phyloP scores from a whole-genome alignment of 2,113 vertebrate species.

The Nyctibius bracteatus region DNA sequence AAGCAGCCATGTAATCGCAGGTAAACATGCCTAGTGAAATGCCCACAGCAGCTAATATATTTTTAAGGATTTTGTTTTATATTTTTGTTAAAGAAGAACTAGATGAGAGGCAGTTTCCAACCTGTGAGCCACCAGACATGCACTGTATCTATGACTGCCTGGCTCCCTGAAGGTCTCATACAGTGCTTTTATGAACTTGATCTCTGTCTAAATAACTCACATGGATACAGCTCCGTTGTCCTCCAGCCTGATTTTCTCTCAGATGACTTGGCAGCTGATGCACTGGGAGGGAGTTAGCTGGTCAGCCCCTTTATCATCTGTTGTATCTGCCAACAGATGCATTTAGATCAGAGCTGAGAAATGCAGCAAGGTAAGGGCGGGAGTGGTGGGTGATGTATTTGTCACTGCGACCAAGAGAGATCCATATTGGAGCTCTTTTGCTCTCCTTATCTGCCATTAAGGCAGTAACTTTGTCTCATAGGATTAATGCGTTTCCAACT shows the following conservation, averaged over 20 bases:
- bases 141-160: background rate
- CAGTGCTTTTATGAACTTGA: background rate
- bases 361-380: background rate
- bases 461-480: background rate
- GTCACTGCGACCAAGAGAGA: background rate
- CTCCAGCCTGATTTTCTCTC: background rate
- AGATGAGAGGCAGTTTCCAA: background rate
- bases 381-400: background rate
- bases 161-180: background rate
- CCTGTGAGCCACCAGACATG: background rate
- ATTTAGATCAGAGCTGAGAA: background rate
- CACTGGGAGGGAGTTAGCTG: background rate
- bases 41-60: background rate
- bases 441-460: background rate
- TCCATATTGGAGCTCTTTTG: background rate
- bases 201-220: background rate
- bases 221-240: accelerated
- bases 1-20: background rate
- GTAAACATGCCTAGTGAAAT: background rate
- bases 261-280: background rate
- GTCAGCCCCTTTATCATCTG: background rate
- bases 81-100: background rate
- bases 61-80: background rate
- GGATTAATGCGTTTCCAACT: background rate
- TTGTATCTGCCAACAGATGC: background rate